Percentiles rank a stretch among this genome's conserved stretches.
Evolutionary conservation across 1,140 invertebrate genomes (phyloP).

Genomic region (Halesus radiatus): DNA sequence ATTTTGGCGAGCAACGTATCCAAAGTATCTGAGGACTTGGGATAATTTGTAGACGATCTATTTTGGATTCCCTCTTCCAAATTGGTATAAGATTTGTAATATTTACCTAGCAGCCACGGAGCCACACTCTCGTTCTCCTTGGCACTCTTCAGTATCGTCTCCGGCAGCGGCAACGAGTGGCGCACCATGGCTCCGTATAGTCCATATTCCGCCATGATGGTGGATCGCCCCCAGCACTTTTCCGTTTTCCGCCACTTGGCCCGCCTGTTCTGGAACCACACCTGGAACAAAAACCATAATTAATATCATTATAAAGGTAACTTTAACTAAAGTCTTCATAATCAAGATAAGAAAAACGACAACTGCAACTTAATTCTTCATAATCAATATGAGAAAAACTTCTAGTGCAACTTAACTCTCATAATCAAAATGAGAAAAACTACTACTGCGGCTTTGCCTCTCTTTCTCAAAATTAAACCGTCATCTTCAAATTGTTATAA

Average conservation of each 20-base stretch:
- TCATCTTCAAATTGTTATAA: too few species aligned
- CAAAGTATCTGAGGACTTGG: too few species aligned
- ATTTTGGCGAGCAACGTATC: too few species aligned
- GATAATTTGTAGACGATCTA: too few species aligned
- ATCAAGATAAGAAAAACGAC: too few species aligned
- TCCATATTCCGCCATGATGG: constrained; percentile 99
- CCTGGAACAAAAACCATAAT: constrained; percentile 71
- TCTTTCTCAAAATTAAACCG: too few species aligned
- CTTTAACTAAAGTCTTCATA: neutral
- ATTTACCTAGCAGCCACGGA: constrained; percentile 96
- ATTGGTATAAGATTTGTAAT: neutral
- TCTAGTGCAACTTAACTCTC: too few species aligned
- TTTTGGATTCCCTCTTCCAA: too few species aligned
- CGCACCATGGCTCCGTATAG: constrained; percentile 99
- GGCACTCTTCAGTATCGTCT: constrained; percentile 96
- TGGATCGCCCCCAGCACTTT: constrained; percentile 98
- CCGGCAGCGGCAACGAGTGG: constrained; percentile 96
- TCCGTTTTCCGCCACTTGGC: constrained; percentile 99
- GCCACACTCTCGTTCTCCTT: constrained; percentile 96
- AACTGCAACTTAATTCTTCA: too few species aligned
- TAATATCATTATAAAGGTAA: neutral
- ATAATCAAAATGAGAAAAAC: too few species aligned
- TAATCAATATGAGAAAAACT: too few species aligned
- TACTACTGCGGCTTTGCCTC: too few species aligned
- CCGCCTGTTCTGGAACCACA: constrained; percentile 98